Evolutionary conservation across 2,113 vertebrate genomes (phyloP).

Genomic region (Hippocampus guttulatus): DNA sequence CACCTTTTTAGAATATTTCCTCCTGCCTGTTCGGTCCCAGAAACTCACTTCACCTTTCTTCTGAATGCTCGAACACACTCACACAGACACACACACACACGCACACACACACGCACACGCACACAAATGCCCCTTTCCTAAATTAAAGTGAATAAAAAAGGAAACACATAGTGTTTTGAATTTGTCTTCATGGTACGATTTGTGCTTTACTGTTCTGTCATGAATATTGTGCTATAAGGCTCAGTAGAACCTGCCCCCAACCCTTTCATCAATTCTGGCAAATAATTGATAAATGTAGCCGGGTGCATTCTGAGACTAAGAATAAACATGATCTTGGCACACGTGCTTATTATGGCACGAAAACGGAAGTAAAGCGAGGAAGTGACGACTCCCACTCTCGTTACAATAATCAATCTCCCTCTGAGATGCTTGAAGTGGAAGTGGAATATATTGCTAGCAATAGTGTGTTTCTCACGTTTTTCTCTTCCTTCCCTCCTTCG

Average conservation of each 20-base stretch:
- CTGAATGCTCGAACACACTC: conserved; percentile 10
- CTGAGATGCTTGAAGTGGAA: conserved; percentile 2
- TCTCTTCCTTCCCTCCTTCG: conserved; percentile 46
- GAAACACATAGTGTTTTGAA: conserved; percentile 6
- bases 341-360: conserved; percentile 9
- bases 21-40: conserved; percentile 62
- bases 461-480: conserved; percentile 31
- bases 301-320: neutral
- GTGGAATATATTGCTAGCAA: conserved; percentile 44
- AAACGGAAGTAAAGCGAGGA: conserved; percentile 17
- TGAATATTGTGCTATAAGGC: conserved; percentile 32
- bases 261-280: conserved; percentile 23
- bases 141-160: conserved; percentile 12
- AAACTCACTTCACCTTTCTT: conserved; percentile 38
- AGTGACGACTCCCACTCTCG: conserved; percentile 18
- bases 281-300: conserved; percentile 17
- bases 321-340: neutral
- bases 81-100: conserved; percentile 20
- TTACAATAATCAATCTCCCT: conserved; percentile 11
- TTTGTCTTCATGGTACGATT: conserved; percentile 13
- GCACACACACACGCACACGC: conserved; percentile 12
- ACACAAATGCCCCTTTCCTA: conserved; percentile 37
- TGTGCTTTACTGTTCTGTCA: conserved; percentile 55
- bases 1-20: conserved; percentile 49
- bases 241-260: conserved; percentile 11